Percentiles rank a stretch among this genome's conserved stretches.
Conservation (phyloP, 1,140 invertebrate species). For the Teleogryllus occipitalis region DNA sequence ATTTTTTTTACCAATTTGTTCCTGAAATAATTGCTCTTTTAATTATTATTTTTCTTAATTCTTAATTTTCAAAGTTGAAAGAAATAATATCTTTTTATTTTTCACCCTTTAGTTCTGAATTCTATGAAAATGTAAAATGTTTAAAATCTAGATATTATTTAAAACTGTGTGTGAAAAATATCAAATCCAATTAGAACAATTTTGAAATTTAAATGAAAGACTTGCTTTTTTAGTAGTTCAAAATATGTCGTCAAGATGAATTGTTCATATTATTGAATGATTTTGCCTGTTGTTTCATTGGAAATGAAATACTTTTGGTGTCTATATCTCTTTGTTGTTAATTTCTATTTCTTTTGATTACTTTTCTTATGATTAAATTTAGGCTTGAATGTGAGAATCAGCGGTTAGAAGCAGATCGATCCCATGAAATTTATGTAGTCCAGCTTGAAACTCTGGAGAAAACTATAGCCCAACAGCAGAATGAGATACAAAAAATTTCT, state of each 20-base stretch:
- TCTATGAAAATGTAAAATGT: too few species aligned
- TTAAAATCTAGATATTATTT: too few species aligned
- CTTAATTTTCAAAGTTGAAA: neutral
- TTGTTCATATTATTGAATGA: neutral
- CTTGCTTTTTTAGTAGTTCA: too few species aligned
- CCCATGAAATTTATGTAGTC: slow-evolving; percentile 21
- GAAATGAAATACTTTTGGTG: neutral
- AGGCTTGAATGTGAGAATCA: slow-evolving; percentile 23
- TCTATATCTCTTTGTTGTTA: neutral
- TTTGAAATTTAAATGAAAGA: too few species aligned
- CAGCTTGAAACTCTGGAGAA: slow-evolving; percentile 23
- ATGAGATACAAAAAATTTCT: slow-evolving; percentile 12
- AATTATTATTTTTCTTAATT: neutral
- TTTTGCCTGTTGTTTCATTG: neutral
- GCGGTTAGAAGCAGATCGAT: slow-evolving; percentile 18
- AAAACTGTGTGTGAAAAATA: too few species aligned
- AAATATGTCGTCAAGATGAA: too few species aligned
- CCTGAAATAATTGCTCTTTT: neutral
- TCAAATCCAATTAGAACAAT: too few species aligned
- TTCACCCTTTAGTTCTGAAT: neutral
- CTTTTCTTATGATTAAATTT: neutral
- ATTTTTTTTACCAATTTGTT: neutral
- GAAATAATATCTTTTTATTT: neutral
- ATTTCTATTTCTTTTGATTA: neutral
- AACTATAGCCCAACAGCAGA: slow-evolving; percentile 23